Conservation (phyloP, 2,888 invertebrate genomes). For the Pachliopta kotzebuea region DNA sequence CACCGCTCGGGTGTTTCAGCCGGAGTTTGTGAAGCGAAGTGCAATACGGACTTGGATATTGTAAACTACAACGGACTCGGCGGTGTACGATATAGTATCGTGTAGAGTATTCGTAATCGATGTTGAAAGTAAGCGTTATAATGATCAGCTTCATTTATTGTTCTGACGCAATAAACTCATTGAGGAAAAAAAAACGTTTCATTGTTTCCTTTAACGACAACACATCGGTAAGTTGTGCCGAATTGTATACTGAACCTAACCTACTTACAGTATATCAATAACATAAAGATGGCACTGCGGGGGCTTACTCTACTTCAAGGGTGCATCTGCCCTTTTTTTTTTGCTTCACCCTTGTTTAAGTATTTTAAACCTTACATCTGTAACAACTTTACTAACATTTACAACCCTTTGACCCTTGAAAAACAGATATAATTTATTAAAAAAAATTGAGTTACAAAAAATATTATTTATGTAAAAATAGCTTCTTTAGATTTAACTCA, state of each 20-base stretch:
- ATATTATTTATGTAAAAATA: neutral
- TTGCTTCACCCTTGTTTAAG: conserved; percentile 20
- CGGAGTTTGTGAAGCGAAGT: conserved; percentile 68
- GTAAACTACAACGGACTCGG: conserved; percentile 69
- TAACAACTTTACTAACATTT: conserved; percentile 4
- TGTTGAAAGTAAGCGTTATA: conserved; percentile 81
- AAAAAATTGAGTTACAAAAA: neutral
- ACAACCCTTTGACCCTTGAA: neutral
- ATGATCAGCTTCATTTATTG: conserved; percentile 80
- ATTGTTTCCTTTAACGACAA: conserved; percentile 62
- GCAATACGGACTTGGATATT: conserved; percentile 74
- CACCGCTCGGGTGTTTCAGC: conserved; percentile 63
- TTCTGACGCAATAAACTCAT: conserved; percentile 79
- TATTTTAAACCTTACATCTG: conserved; percentile 11
- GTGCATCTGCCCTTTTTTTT: conserved; percentile 38
- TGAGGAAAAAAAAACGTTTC: conserved; percentile 62
- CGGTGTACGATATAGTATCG: conserved; percentile 66
- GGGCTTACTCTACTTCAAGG: conserved; percentile 49
- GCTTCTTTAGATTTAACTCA: neutral
- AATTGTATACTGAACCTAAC: conserved; percentile 45
- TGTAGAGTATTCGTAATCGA: conserved; percentile 78
- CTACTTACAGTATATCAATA: conserved; percentile 50
- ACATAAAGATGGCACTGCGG: conserved; percentile 40
- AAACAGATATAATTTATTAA: neutral
- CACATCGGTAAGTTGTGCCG: conserved; percentile 47